Percentiles rank a stretch among this genome's conserved stretches.
Conservation (phyloP, 2,888 invertebrate species). For the Deilephila elpenor region DNA sequence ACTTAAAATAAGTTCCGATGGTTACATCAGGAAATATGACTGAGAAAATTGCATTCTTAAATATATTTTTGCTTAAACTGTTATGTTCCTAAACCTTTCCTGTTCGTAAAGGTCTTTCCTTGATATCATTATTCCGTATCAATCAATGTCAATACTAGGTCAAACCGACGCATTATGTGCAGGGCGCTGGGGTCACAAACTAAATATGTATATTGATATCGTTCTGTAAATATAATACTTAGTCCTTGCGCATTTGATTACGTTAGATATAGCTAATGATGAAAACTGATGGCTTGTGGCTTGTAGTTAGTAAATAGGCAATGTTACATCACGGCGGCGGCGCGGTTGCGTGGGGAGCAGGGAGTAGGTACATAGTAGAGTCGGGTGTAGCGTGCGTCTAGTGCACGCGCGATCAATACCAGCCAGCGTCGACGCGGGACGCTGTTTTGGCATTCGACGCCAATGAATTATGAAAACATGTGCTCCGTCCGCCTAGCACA, state of each 20-base stretch:
- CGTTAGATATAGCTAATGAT: not conserved
- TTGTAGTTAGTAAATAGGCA: not conserved
- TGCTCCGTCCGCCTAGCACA: not conserved
- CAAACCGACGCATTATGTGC: not conserved
- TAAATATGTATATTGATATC: not conserved
- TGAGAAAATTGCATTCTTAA: not conserved
- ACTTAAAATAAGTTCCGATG: not conserved
- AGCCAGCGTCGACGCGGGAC: slow-evolving; percentile 24
- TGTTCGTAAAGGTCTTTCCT: not conserved
- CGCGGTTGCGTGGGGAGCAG: not conserved
- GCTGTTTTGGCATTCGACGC: slow-evolving; percentile 21
- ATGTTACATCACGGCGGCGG: not conserved
- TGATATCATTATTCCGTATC: not conserved
- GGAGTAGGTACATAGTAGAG: too few relatives aligned
- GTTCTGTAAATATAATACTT: not conserved
- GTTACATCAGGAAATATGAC: not conserved
- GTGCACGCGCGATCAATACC: slow-evolving; percentile 45
- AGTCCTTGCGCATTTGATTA: not conserved
- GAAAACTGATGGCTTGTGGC: not conserved
- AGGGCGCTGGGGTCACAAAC: not conserved
- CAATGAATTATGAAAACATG: slow-evolving; percentile 16
- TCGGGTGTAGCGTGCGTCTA: slow-evolving; percentile 37
- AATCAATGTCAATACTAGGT: slow-evolving; percentile 6
- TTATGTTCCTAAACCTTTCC: not conserved
- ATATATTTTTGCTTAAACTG: not conserved